A percentile compares a stretch with the other conserved stretches of the same genome.
Evolutionary conservation across 2,888 invertebrate genomes (phyloP).

Genomic region (Melanostoma scalare): DNA sequence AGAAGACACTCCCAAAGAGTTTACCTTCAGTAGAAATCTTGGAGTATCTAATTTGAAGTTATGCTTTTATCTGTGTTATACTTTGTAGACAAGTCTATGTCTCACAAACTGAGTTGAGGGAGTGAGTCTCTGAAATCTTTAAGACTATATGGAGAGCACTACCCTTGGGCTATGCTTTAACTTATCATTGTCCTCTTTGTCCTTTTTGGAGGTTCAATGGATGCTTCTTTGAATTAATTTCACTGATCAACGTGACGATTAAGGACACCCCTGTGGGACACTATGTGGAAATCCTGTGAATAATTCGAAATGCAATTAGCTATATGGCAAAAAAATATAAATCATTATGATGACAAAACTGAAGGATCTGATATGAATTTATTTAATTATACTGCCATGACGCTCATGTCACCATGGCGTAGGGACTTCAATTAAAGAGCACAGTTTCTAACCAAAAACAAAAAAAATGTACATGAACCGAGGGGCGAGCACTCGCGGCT

Average conservation of each 20-base stretch:
- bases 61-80: constrained; percentile 48
- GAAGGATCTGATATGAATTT: constrained; percentile 54
- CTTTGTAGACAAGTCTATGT: constrained; percentile 1
- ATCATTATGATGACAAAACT: constrained; percentile 46
- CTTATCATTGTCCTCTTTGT: background rate
- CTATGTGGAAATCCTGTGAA: constrained; percentile 28
- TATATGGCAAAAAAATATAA: constrained; percentile 5
- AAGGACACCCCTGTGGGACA: constrained; percentile 36
- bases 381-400: constrained; percentile 39
- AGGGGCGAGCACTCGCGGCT: constrained; percentile 13
- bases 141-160: constrained; percentile 45
- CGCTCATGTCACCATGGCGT: constrained; percentile 17
- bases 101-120: background rate
- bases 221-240: constrained; percentile 74
- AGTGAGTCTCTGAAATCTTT: background rate
- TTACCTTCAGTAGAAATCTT: constrained; percentile 18
- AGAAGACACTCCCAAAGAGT: constrained; percentile 19
- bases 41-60: constrained; percentile 63
- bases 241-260: constrained; percentile 75
- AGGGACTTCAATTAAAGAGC: constrained; percentile 24
- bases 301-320: constrained; percentile 34
- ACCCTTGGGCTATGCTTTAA: constrained; percentile 25
- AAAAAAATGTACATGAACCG: background rate
- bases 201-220: constrained; percentile 14
- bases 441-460: background rate